A percentile compares a stretch with the other conserved stretches of the same genome.
Conservation (phyloP, 2,888 invertebrate species). For the Volucella bombylans region DNA sequence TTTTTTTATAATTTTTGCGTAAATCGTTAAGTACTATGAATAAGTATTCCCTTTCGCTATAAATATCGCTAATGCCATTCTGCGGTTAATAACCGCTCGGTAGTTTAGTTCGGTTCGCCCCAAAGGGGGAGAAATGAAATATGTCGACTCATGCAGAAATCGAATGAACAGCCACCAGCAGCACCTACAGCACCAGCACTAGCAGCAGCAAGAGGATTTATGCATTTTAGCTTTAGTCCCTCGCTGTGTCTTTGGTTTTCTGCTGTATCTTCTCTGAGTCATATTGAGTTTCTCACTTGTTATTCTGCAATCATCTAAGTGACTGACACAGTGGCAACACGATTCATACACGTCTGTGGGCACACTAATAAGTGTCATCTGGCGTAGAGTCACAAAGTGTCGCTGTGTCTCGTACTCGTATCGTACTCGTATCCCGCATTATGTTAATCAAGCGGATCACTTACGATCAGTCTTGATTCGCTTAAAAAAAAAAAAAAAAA, state of each 20-base stretch:
- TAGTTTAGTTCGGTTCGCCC: slow-evolving; percentile 61
- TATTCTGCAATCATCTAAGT: slow-evolving; percentile 63
- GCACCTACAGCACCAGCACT: background rate
- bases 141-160: slow-evolving; percentile 63
- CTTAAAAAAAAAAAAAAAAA: too few relatives aligned
- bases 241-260: background rate
- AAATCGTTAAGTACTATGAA: slow-evolving; percentile 63
- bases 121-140: slow-evolving; percentile 38
- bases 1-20: slow-evolving; percentile 50
- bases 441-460: background rate
- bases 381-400: slow-evolving; percentile 12
- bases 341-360: slow-evolving; percentile 33
- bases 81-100: slow-evolving; percentile 72
- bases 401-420: too few relatives aligned
- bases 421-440: background rate
- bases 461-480: slow-evolving; percentile 17
- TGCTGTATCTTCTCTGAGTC: slow-evolving; percentile 68
- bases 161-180: slow-evolving; percentile 6
- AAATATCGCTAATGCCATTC: slow-evolving; percentile 72
- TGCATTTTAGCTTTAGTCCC: slow-evolving; percentile 22
- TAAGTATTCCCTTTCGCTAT: slow-evolving; percentile 63
- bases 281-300: slow-evolving; percentile 70
- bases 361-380: slow-evolving; percentile 50
- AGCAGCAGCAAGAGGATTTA: slow-evolving; percentile 61
- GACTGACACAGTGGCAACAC: slow-evolving; percentile 60